Evolutionary conservation across 1,140 invertebrate species (phyloP).

Genomic region (Schmidtea mediterranea): DNA sequence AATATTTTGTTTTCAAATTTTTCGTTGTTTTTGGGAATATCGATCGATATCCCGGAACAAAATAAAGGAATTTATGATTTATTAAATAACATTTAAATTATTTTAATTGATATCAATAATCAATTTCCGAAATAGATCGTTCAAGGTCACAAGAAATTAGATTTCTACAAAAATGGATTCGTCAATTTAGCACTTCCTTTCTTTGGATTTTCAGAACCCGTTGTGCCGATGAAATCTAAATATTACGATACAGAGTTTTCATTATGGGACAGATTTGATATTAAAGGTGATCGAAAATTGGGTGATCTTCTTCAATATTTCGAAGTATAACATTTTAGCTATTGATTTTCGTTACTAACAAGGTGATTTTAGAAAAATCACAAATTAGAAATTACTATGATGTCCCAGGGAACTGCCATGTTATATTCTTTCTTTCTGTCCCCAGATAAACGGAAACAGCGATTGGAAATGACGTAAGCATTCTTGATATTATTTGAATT

Average conservation of each 20-base stretch:
- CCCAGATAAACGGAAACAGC: conserved; percentile 54
- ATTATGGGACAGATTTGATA: conserved; percentile 88
- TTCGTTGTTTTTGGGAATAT: too few species aligned
- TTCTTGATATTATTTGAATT: too few species aligned
- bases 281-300: conserved; percentile 69
- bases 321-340: too few species aligned
- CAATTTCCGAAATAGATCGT: conserved; percentile 11
- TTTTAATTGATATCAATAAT: too few species aligned
- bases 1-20: too few species aligned
- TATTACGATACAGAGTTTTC: conserved; percentile 72
- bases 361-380: conserved; percentile 45
- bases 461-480: conserved; percentile 37
- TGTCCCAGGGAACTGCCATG: conserved; percentile 90
- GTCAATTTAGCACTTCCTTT: conserved; percentile 82
- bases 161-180: conserved; percentile 77
- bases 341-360: too few species aligned
- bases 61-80: too few species aligned
- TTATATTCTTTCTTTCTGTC: conserved; percentile 95
- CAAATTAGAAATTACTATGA: conserved; percentile 78
- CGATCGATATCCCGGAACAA: too few species aligned
- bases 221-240: conserved; percentile 30
- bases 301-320: conserved; percentile 70
- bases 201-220: conserved; percentile 83
- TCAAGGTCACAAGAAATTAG: conserved; percentile 31
- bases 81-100: too few species aligned